phyloP scores from a whole-genome alignment of 2,888 invertebrate genomes.

The Odontomyia ornata region DNA sequence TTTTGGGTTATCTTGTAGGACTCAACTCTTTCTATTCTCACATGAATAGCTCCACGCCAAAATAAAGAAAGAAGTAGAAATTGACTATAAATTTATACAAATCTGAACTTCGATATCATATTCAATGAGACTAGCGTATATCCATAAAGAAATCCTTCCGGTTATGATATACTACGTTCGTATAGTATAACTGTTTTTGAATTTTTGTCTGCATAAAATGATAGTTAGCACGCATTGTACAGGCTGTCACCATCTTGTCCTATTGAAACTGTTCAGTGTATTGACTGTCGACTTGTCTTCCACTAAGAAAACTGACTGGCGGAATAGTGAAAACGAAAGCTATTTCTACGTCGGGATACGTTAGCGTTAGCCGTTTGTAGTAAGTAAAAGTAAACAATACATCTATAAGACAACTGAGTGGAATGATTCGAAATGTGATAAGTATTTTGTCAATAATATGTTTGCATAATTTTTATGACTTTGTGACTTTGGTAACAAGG shows the following conservation, averaged over 20 bases:
- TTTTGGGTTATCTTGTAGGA: no score
- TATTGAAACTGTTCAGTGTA: conserved; percentile 32
- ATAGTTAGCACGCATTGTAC: conserved; percentile 61
- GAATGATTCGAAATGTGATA: not conserved
- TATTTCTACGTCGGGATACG: no score
- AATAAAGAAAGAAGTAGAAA: conserved; percentile 10
- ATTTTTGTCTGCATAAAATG: conserved; percentile 48
- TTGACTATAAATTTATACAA: conserved; percentile 14
- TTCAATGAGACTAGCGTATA: conserved; percentile 10
- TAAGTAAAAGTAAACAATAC: not conserved
- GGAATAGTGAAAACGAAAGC: not conserved
- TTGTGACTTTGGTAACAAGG: not conserved
- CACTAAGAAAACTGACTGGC: not conserved
- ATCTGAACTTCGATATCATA: conserved; percentile 20
- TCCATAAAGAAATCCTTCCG: conserved; percentile 15
- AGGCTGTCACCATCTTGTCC: conserved; percentile 61
- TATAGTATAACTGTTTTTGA: conserved; percentile 21
- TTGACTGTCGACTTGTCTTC: not conserved
- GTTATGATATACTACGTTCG: conserved; percentile 35
- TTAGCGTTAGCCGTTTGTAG: no score
- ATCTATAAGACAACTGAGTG: not conserved
- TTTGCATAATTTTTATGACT: conserved; percentile 27
- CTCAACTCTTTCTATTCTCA: no score
- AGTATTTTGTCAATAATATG: conserved; percentile 19
- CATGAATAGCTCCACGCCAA: not conserved